Percentiles rank a stretch among this genome's conserved stretches.
Conservation (phyloP, 2,797 vertebrate species). For the Dromococcyx pavoninus region DNA sequence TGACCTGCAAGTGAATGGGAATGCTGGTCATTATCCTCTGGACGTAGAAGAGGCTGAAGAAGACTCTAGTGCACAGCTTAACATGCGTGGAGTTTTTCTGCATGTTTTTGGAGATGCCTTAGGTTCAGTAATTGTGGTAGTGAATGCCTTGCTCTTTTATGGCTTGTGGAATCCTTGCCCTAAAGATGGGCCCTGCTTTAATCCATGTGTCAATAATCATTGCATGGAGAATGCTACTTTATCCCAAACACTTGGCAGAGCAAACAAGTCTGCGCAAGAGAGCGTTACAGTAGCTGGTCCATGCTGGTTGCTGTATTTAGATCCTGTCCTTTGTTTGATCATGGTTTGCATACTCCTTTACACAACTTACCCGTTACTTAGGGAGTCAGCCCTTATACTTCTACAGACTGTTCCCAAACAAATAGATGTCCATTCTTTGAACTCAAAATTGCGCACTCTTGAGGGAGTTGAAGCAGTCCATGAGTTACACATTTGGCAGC, state of each 20-base stretch:
- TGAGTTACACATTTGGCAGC: conserved; percentile 96
- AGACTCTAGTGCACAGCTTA: conserved; percentile 85
- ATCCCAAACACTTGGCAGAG: conserved; percentile 18
- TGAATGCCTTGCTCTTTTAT: conserved; percentile 90
- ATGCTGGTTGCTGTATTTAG: conserved; percentile 97
- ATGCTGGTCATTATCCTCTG: conserved; percentile 77
- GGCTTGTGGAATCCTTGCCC: conserved; percentile 89
- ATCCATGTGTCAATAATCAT: conserved; percentile 83
- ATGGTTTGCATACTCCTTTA: conserved; percentile 97
- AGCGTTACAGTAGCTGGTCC: conserved; percentile 78
- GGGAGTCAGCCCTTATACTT: conserved; percentile 97
- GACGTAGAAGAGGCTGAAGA: conserved; percentile 75
- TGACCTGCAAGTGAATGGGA: conserved; percentile 89
- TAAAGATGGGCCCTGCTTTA: conserved; percentile 77
- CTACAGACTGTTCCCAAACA: conserved; percentile 98
- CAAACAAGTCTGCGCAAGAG: conserved; percentile 18
- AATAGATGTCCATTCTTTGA: conserved; percentile 90
- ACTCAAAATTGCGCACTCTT: conserved; percentile 84
- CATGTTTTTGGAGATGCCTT: conserved; percentile 96
- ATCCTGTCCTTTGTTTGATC: conserved; percentile 92
- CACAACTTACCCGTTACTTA: conserved; percentile 94
- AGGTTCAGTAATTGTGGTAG: conserved; percentile 96
- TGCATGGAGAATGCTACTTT: conserved; percentile 80
- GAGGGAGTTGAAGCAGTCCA: conserved; percentile 95
- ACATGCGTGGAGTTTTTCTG: conserved; percentile 98